These are phyloP conservation scores for Serranus cabrilla DNA, from an alignment of 2,797 vertebrate genomes.

Conservation along the genomic window DNA sequence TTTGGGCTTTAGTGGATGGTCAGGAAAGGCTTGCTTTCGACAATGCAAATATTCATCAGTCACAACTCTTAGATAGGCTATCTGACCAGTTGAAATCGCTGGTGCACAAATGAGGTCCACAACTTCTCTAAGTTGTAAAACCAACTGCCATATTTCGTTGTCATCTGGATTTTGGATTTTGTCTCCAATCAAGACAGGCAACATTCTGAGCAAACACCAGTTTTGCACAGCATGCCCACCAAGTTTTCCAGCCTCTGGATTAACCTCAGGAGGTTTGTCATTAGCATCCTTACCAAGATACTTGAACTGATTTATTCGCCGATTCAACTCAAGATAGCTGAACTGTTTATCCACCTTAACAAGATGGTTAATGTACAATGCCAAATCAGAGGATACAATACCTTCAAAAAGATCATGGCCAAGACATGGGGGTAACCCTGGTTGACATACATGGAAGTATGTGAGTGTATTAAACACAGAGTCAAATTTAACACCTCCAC, in stretches of 20 bases:
- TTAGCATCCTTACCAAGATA: background rate
- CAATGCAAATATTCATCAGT: constrained; percentile 8
- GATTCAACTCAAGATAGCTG: background rate
- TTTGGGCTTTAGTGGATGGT: constrained; percentile 6
- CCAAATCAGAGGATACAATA: background rate
- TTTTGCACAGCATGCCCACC: constrained; percentile 6
- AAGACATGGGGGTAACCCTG: background rate
- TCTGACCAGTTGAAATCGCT: constrained; percentile 2
- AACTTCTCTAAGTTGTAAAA: constrained; percentile 10
- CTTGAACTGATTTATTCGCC: background rate
- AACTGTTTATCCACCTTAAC: background rate
- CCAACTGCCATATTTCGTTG: background rate
- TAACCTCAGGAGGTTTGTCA: background rate
- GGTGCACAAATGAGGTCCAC: constrained; percentile 5
- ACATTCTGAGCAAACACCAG: constrained; percentile 1
- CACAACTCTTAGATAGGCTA: constrained; percentile 1
- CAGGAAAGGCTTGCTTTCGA: background rate
- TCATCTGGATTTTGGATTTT: constrained; percentile 2
- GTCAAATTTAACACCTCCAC: background rate
- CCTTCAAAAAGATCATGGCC: background rate
- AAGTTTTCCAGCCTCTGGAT: background rate
- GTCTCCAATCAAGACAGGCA: background rate
- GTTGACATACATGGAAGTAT: constrained; percentile 2
- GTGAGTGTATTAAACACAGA: background rate
- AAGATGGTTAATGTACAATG: background rate